These are phyloP conservation scores for Caenorhabditis becei DNA, from an alignment of 2,888 invertebrate species.

Conservation along the genomic window DNA sequence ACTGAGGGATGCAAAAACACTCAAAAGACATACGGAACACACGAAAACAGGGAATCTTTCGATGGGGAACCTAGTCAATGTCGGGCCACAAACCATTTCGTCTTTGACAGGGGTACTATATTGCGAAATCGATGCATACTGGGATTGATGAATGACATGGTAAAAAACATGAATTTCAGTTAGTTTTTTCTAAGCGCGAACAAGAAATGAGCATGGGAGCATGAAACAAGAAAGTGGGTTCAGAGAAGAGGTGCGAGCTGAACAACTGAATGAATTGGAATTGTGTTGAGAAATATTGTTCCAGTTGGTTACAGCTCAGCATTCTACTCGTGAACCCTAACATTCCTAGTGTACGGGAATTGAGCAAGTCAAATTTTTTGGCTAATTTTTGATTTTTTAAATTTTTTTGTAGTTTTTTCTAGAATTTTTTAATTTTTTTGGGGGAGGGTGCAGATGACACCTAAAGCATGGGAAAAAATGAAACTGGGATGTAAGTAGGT, in stretches of 20 bases:
- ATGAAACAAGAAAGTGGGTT: no score
- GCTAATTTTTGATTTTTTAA: neutral
- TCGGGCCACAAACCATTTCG: conserved; percentile 1
- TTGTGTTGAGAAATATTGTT: no score
- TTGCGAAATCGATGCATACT: conserved; percentile 27
- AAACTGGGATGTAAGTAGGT: no score
- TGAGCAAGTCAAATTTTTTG: no score
- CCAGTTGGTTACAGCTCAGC: no score
- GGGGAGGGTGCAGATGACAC: conserved; percentile 23
- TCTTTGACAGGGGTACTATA: neutral
- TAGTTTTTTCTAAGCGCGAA: no score
- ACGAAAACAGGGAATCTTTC: neutral
- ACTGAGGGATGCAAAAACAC: neutral
- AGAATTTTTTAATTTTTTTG: conserved; percentile 24
- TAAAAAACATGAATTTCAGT: neutral
- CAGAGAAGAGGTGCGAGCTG: no score
- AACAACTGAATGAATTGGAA: no score
- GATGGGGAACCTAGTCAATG: neutral
- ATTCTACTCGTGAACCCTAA: no score
- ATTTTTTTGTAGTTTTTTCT: conserved; percentile 4
- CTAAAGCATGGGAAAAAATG: neutral
- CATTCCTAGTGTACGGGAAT: no score
- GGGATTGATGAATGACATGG: conserved; percentile 20
- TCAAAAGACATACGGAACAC: neutral
- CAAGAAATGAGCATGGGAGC: no score